Percentiles rank a stretch among this genome's conserved stretches.
Conservation (phyloP, 2,113 vertebrate genomes). For the Pollimyrus isidori region DNA sequence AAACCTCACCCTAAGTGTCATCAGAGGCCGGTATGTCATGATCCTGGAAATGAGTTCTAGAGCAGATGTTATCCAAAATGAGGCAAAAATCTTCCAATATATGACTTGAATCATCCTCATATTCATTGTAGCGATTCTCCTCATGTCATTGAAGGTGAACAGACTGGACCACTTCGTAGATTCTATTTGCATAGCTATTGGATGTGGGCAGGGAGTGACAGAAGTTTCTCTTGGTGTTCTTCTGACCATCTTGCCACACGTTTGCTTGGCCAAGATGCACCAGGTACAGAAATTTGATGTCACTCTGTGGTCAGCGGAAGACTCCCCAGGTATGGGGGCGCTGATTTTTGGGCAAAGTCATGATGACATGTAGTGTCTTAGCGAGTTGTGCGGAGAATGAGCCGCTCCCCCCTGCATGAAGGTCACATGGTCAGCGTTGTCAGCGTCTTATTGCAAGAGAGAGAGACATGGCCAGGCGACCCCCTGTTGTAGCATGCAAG, state of each 20-base stretch:
- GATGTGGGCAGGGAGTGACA: not conserved
- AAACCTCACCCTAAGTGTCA: not conserved
- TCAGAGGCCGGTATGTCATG: not conserved
- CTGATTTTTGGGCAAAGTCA: not conserved
- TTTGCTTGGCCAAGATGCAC: not conserved
- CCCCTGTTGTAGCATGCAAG: not conserved
- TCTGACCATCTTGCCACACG: not conserved
- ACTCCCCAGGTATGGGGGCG: not conserved
- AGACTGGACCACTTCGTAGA: not conserved
- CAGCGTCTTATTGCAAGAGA: not conserved
- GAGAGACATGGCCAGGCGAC: not conserved
- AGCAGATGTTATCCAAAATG: not conserved
- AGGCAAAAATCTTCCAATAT: not conserved
- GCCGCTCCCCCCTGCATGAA: not conserved
- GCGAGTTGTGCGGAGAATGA: not conserved
- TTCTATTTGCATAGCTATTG: not conserved
- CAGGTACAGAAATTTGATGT: not conserved
- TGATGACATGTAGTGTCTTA: not conserved
- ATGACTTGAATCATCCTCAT: not conserved
- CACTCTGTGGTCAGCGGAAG: no score
- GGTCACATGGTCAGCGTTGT: not conserved
- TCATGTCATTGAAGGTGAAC: not conserved
- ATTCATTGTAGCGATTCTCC: not conserved
- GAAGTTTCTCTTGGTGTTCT: not conserved
- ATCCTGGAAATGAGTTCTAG: not conserved